A percentile compares a stretch with the other conserved stretches of the same genome.
Conservation (phyloP, 2,888 invertebrate genomes). For the Meliscaeva auricollis region DNA sequence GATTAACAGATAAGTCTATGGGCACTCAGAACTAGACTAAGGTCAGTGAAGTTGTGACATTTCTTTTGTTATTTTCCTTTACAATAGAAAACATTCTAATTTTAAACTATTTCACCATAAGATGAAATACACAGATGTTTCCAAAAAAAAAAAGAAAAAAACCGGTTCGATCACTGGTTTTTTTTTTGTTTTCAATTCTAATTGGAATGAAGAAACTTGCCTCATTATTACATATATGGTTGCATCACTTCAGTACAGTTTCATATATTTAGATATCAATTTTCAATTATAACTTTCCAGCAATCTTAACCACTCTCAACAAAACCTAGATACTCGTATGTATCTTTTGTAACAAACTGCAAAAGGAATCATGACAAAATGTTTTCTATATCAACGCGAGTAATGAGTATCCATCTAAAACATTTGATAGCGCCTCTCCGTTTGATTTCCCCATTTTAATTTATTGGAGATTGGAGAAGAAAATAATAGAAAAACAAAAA, state of each 20-base stretch:
- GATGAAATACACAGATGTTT: neutral
- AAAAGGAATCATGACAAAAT: neutral
- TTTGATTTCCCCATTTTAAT: constrained; percentile 43
- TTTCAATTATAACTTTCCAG: neutral
- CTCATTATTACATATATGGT: neutral
- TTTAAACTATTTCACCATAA: constrained; percentile 20
- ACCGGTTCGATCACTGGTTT: neutral
- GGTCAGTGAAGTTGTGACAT: neutral
- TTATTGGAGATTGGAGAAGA: constrained; percentile 1
- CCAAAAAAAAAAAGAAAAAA: neutral
- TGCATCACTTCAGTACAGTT: neutral
- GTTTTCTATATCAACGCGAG: neutral
- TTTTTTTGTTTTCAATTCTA: no score
- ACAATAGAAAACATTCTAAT: neutral
- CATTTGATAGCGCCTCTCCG: constrained; percentile 1
- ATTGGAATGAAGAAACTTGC: neutral
- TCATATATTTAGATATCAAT: neutral
- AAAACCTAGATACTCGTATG: neutral
- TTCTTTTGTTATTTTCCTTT: neutral
- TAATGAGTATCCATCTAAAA: neutral
- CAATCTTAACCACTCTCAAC: constrained; percentile 20
- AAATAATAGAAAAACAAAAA: constrained; percentile 29
- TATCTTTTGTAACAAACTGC: neutral
- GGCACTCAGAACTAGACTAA: no score
- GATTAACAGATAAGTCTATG: no score